Evolutionary conservation across 2,797 vertebrate genomes (phyloP), one percentile per base, ranked within the genome.

Genomic region (Pteronotus mesoamericanus): DNA sequence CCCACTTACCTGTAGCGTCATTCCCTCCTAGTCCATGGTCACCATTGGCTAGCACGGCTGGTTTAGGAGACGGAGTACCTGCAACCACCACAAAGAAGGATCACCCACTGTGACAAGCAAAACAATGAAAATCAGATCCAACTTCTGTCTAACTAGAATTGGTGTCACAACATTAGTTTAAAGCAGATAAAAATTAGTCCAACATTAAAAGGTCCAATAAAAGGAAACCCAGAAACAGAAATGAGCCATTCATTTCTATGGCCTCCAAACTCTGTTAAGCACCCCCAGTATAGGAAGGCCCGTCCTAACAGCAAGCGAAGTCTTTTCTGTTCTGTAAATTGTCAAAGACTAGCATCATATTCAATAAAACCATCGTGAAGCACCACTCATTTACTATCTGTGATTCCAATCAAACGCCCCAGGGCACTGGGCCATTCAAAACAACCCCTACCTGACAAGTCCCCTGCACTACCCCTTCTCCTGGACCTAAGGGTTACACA

Each of bases 21-120:
- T 97, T 98, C 94, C 98, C 98, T 96, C 98, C 98, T 95, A 98
- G 97, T 72, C 98, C 98, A 87, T 99, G 99, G 96, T 99, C 98
- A 29, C 99, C 99, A 0, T 99, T 99, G 97, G 99, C 99, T 97
- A 99, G 93, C 75, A 99, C 96, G 29, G 98, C 85, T 64, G 98
- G 92, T 87, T 98, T 98, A 34, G 97, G 89, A 55, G 97, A 98
- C 75, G 98, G 82, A 90, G 98, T 97, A 98, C 98, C 98, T 99
- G 96, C 88, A 98, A 98, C 39, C 91, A 96, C 0, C 71, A 96
- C 2, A 83, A 39, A 48, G 61, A 94, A 89, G 55, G 93, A 82
- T 89, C 78, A 91, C 26, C n/a, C 11, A 79, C 0, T n/a, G 9
- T 29, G 39, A 86, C 9, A 24, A 68, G 64, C 1, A 89, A 34